Evolutionary conservation across 2,888 invertebrate genomes (phyloP), one percentile per base, ranked within the genome.

Genomic region (Drosophila mayaguana): DNA sequence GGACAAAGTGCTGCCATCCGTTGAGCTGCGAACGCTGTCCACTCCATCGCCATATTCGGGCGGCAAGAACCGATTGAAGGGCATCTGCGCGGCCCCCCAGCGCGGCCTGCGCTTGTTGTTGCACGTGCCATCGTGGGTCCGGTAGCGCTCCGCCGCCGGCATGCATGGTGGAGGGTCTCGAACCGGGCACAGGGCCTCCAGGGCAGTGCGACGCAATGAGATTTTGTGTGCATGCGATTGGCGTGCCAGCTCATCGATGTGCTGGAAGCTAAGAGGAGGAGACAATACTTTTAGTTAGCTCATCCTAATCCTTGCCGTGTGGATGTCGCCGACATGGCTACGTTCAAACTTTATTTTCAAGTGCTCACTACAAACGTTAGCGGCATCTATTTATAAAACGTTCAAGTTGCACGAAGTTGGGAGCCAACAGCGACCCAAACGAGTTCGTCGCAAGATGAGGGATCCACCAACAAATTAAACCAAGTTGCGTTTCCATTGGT

Each of bases 71-170:
- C 98, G 94, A 88, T 96, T 96, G 90, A 97, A 96, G 0, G 97
- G 96, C 73, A 96, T 95, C 94, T 97, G 95, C 2, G 97, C 95
- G 7, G 97, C 95, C 0, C 98, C 98, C 95, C 96, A 96, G 92
- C 96, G 95, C 1, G 95, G 95, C 57, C 96, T 94, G 60, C 94
- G 94, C 59, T 95, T 93, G 93, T 98, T 98, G 93, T 98, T 98
- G 93, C 98, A 98, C 40, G 97, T 96, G 40, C 98, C 98, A 90
- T 97, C 97, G 62, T 96, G 95, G 1, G 97, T 97, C 60, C 98
- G 95, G 93, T 97, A 98, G 72, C 95, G 93, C 88, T 94, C 94
- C 18, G 96, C 94, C 32, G 96, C 96, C 9, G 95, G 94, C 60
- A 96, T 95, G 89, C 97, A 97, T 78, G 94, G 94, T 0, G 96